Conservation (phyloP, 2,888 invertebrate species). For the Apodemia hepburni region DNA sequence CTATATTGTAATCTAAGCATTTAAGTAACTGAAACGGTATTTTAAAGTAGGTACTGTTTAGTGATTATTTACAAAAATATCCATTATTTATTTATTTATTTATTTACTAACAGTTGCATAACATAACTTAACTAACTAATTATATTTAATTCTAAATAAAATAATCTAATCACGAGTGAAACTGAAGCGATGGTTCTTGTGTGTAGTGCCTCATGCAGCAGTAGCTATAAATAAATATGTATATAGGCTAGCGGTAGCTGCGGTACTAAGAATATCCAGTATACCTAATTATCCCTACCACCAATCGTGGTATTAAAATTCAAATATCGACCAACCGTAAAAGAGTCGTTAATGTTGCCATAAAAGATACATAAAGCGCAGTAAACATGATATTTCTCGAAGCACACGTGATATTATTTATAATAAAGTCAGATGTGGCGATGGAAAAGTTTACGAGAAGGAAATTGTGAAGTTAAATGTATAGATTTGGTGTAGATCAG, state of each 20-base stretch:
- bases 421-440: constrained; percentile 6
- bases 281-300: constrained; percentile 25
- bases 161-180: neutral
- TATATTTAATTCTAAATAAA: neutral
- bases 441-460: neutral
- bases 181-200: neutral
- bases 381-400: constrained; percentile 27
- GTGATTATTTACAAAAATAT: too few relatives aligned
- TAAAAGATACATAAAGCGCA: constrained; percentile 31
- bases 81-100: too few relatives aligned
- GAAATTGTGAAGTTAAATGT: too few relatives aligned
- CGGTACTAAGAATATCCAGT: neutral
- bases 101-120: too few relatives aligned
- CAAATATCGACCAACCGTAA: constrained; percentile 32
- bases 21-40: too few relatives aligned
- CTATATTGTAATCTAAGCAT: too few relatives aligned
- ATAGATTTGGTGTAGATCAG: too few relatives aligned
- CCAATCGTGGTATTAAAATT: constrained; percentile 30
- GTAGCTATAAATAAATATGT: too few relatives aligned
- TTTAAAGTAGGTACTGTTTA: too few relatives aligned
- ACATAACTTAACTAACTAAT: too few relatives aligned
- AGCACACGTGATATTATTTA: constrained; percentile 20
- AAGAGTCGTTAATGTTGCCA: constrained; percentile 30
- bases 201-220: too few relatives aligned
- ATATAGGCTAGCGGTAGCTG: too few relatives aligned